These are phyloP conservation scores for Phortica okadai DNA, from an alignment of 2,888 invertebrate genomes.

Conservation along the genomic window DNA sequence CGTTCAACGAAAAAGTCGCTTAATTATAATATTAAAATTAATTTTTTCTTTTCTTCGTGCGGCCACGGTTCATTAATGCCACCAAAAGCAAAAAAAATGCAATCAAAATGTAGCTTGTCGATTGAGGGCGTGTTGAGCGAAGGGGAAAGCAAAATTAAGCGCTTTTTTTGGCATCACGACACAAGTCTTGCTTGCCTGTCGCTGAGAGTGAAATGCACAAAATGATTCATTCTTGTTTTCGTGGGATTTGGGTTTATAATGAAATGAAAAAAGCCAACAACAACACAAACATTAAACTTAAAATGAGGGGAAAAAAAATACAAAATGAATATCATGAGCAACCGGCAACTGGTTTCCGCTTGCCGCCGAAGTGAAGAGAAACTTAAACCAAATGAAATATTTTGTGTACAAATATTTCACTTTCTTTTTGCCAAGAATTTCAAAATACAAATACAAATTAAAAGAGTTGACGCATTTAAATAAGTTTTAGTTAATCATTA, in stretches of 20 bases:
- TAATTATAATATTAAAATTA: too few relatives aligned
- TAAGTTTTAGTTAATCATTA: not conserved
- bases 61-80: not conserved
- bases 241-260: constrained; percentile 35
- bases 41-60: not conserved
- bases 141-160: too few relatives aligned
- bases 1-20: too few relatives aligned
- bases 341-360: constrained; percentile 61
- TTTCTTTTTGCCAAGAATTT: constrained; percentile 65
- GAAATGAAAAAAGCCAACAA: constrained; percentile 8
- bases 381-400: constrained; percentile 44
- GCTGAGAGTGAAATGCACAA: constrained; percentile 35
- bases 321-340: constrained; percentile 33
- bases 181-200: not conserved
- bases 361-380: constrained; percentile 49
- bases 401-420: constrained; percentile 53
- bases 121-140: too few relatives aligned
- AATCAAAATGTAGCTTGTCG: not conserved
- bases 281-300: constrained; percentile 33
- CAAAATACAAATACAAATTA: not conserved
- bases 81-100: constrained; percentile 5
- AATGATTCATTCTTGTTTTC: constrained; percentile 55
- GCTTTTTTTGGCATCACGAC: not conserved
- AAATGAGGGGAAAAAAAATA: not conserved
- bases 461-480: not conserved